Conservation (phyloP, 2,888 invertebrate genomes). For the Euplagia quadripunctaria region DNA sequence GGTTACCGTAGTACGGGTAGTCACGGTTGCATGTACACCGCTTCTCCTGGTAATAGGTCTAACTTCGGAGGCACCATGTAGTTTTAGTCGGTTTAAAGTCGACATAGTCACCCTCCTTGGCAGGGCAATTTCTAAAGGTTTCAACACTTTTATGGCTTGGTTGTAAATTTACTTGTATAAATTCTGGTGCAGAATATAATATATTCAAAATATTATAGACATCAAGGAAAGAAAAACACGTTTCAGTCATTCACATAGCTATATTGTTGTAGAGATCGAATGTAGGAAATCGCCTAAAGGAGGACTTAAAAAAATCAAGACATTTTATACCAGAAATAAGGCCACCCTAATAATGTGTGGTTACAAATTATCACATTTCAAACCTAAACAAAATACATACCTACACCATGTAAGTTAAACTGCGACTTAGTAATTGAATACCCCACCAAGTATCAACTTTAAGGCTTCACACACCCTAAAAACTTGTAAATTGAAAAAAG, state of each 20-base stretch:
- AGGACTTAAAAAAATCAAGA: too few relatives aligned
- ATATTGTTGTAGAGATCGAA: neutral
- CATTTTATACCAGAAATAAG: neutral
- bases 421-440: constrained; percentile 11
- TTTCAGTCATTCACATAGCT: too few relatives aligned
- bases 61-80: neutral
- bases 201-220: too few relatives aligned
- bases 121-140: too few relatives aligned
- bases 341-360: neutral
- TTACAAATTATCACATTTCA: constrained; percentile 20
- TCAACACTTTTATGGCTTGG: too few relatives aligned
- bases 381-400: neutral
- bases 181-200: too few relatives aligned
- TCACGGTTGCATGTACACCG: neutral
- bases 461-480: constrained; percentile 15
- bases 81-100: neutral
- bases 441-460: neutral
- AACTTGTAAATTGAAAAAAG: constrained; percentile 1
- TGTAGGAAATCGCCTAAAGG: neutral
- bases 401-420: constrained; percentile 9
- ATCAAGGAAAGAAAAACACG: too few relatives aligned
- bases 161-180: too few relatives aligned
- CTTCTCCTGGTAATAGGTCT: neutral
- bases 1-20: too few relatives aligned
- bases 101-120: too few relatives aligned